Evolutionary conservation across 2,797 vertebrate genomes (phyloP).

Genomic region (Choloepus didactylus): DNA sequence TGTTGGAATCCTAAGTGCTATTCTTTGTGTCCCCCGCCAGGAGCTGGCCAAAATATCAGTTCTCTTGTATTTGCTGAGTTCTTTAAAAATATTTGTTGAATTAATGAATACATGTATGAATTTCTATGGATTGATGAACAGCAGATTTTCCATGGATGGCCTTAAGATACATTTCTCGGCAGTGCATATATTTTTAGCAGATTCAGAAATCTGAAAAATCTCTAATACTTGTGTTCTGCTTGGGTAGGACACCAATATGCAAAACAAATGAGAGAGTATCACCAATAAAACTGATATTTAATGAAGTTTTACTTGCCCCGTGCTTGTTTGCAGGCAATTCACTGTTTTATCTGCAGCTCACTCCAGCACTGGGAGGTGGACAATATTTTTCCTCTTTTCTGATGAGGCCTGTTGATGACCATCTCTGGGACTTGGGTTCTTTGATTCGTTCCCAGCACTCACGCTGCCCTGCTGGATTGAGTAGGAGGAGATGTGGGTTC

Average conservation of each 20-base stretch:
- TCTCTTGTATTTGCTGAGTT: background rate
- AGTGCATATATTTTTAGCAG: background rate
- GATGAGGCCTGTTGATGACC: background rate
- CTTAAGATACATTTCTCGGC: background rate
- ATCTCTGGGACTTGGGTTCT: background rate
- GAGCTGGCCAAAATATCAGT: background rate
- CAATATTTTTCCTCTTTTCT: background rate
- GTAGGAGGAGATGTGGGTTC: background rate
- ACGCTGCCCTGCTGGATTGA: too few species aligned
- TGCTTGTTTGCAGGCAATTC: background rate
- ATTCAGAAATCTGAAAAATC: background rate
- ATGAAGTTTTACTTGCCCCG: background rate
- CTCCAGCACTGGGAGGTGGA: accelerated
- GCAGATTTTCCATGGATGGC: background rate
- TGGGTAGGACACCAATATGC: background rate
- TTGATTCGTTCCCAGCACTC: background rate
- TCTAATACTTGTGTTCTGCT: background rate
- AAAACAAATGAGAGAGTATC: background rate
- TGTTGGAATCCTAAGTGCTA: background rate
- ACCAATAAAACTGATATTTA: background rate
- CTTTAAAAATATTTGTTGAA: background rate
- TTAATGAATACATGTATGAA: background rate
- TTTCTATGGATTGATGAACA: background rate
- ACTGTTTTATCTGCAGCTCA: background rate
- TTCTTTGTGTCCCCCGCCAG: background rate